Percentiles rank a stretch among this genome's conserved stretches.
Conservation (phyloP, 1,140 invertebrate genomes). For the Semibalanus balanoides region DNA sequence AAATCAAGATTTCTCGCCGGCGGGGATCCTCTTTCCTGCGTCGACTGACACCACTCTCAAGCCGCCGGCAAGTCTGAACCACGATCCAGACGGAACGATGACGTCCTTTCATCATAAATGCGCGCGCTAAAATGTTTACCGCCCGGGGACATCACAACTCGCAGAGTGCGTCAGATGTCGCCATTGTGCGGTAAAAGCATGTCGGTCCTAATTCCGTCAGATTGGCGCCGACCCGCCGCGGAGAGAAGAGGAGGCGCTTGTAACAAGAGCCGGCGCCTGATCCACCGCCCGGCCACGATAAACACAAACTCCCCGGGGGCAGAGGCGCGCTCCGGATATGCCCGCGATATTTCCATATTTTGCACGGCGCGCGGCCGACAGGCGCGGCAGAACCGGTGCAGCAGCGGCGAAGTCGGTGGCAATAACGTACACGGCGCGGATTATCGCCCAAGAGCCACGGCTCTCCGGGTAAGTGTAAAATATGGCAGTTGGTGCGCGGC, state of each 20-base stretch:
- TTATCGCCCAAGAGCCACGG: background rate
- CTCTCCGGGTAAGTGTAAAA: background rate
- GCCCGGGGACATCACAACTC: background rate
- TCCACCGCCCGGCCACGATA: background rate
- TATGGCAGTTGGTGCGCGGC: background rate
- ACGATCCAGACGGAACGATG: background rate
- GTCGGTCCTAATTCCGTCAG: background rate
- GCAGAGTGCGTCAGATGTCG: background rate
- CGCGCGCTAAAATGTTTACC: background rate
- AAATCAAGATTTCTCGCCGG: no score
- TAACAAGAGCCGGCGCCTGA: background rate
- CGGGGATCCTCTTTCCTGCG: background rate
- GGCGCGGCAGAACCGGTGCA: background rate
- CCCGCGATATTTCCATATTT: background rate
- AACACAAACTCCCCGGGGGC: background rate
- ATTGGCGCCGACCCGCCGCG: background rate
- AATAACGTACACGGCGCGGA: background rate
- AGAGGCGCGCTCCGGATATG: background rate
- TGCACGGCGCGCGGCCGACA: background rate
- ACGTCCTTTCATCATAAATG: background rate
- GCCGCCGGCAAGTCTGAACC: background rate
- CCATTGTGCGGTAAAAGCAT: background rate
- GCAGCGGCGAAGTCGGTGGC: no score
- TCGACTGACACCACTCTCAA: background rate
- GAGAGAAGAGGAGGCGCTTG: background rate